Conservation (phyloP, 2,888 invertebrate genomes). For the Orchestes rusci region DNA sequence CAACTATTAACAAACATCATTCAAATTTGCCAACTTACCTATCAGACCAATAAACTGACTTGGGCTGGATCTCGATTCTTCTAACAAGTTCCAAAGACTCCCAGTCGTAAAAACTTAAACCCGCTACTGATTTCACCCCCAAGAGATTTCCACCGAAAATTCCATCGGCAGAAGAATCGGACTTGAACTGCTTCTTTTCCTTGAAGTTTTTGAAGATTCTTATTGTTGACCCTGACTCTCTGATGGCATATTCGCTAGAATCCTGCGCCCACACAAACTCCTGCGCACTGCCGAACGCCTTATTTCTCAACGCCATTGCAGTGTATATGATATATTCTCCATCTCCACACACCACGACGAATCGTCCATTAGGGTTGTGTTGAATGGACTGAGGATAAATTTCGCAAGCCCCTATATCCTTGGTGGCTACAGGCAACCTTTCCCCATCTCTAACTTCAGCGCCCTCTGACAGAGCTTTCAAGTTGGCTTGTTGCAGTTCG, state of each 20-base stretch:
- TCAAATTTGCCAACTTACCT: no score
- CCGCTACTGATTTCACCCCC: constrained; percentile 83
- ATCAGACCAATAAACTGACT: constrained; percentile 95
- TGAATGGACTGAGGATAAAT: constrained; percentile 98
- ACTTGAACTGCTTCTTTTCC: constrained; percentile 90
- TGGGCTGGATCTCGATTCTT: constrained; percentile 94
- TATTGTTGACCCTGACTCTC: constrained; percentile 75
- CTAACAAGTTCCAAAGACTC: constrained; percentile 85
- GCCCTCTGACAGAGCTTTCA: constrained; percentile 75
- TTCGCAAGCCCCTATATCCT: constrained; percentile 99
- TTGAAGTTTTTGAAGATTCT: constrained; percentile 98
- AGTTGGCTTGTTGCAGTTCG: constrained; percentile 94
- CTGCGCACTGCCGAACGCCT: constrained; percentile 95
- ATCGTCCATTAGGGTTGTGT: constrained; percentile 95
- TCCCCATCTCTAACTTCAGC: constrained; percentile 83
- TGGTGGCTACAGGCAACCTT: constrained; percentile 85
- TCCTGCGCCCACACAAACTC: constrained; percentile 99
- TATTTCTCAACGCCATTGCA: constrained; percentile 97
- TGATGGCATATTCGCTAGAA: constrained; percentile 83
- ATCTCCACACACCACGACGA: constrained; percentile 96
- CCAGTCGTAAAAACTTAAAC: constrained; percentile 96
- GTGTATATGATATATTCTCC: constrained; percentile 99
- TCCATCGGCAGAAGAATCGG: constrained; percentile 95
- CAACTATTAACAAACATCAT: no score
- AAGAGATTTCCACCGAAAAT: constrained; percentile 42